These are phyloP conservation scores for Potorous gilbertii DNA, from an alignment of 2,797 vertebrate genomes.

Conservation along the genomic window DNA sequence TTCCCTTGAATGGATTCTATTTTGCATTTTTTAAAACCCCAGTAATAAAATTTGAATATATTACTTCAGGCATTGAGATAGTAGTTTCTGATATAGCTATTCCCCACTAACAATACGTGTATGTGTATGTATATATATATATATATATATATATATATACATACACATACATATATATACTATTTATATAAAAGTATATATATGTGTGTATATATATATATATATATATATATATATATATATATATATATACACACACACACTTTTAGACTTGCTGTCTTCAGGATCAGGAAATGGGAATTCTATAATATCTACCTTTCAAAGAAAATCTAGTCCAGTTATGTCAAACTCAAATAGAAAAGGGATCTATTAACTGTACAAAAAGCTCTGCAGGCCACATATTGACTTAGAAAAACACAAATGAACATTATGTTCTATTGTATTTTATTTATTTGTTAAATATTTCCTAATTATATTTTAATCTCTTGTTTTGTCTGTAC, in stretches of 20 bases:
- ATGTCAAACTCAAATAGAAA: neutral
- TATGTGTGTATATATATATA: neutral
- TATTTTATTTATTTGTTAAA: neutral
- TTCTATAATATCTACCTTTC: neutral
- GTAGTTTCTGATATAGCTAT: neutral
- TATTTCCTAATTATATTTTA: neutral
- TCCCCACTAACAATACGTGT: neutral
- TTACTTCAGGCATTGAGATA: neutral
- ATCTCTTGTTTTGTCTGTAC: neutral
- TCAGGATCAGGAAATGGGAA: neutral
- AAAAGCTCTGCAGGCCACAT: neutral
- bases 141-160: neutral
- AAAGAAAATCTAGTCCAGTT: neutral
- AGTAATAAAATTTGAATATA: neutral
- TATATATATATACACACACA: neutral
- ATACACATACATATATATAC: too few species aligned
- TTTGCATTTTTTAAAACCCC: neutral
- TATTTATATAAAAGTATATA: too few species aligned
- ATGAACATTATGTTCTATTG: neutral
- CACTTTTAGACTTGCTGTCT: neutral
- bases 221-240: neutral
- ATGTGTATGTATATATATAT: neutral
- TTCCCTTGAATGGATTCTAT: neutral
- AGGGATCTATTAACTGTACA: neutral
- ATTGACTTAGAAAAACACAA: neutral